Evolutionary conservation across 2,113 vertebrate genomes (phyloP).

Genomic region (Pseudois nayaur): DNA sequence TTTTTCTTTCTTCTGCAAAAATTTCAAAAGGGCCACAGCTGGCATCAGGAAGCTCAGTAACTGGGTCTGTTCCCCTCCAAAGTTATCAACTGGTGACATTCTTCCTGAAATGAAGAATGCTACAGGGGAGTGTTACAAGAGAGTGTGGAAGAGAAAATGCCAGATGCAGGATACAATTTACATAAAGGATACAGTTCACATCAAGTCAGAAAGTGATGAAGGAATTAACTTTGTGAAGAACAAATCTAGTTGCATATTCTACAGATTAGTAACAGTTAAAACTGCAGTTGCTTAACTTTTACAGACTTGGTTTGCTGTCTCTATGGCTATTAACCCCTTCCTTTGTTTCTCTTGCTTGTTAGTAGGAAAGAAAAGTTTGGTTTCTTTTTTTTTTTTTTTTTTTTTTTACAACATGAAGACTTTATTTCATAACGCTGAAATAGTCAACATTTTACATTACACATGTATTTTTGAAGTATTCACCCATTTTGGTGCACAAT

Average conservation of each 20-base stretch:
- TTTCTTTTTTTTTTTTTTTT: not conserved
- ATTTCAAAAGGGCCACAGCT: not conserved
- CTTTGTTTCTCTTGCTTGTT: not conserved
- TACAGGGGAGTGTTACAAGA: not conserved
- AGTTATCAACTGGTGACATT: not conserved
- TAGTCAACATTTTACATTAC: not conserved
- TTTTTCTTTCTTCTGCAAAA: not conserved
- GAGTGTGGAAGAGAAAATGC: not conserved
- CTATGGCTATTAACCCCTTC: not conserved
- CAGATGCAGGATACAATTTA: not conserved
- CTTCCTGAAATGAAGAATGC: not conserved
- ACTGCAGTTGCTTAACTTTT: not conserved
- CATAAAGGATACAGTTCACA: not conserved
- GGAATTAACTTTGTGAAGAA: not conserved
- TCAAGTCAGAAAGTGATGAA: not conserved
- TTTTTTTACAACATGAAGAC: not conserved
- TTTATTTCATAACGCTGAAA: not conserved
- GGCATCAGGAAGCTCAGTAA: not conserved
- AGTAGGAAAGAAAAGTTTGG: not conserved
- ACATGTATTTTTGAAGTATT: not conserved
- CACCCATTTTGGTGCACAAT: not conserved
- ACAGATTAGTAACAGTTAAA: not conserved
- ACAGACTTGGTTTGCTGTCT: not conserved
- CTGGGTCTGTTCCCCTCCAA: not conserved
- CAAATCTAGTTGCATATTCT: not conserved